Evolutionary conservation across 2,888 invertebrate species (phyloP), one percentile per base, ranked within the genome.

Genomic region (Rotaria macrura): DNA sequence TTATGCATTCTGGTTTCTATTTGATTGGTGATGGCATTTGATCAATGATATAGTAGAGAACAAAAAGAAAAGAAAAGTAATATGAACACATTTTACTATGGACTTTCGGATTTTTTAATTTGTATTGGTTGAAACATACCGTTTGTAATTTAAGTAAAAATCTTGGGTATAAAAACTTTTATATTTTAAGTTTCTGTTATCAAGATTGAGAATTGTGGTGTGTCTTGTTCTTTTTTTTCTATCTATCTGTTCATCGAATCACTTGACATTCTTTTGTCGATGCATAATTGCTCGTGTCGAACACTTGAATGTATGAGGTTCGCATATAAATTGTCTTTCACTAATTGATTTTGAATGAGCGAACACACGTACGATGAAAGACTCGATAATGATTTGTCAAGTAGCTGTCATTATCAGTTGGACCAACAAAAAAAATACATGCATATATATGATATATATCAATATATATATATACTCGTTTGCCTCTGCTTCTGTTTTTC

Each of bases 271-370:
- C 65, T 65, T 65, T 65, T 65, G 65, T 65, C 34, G 14, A 65
- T 65, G 34, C 65, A 65, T 65, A 65, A 65, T 65, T 65, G 65
- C 65, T 65, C 65, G 65, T 65, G 65, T 65, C 65, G 65, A 65
- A 65, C 65, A 65, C 65, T 65, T 65, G 34, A 65, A 65, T 65
- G 65, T 65, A 65, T 38, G 65, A 65, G 34, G 65, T 65, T 65
- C 34, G 65, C 34, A 34, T 65, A 65, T 65, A 65, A 65, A 65
- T 65, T 65, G 65, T 65, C 65, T 65, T 65, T 65, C 38, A 65
- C 65, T 65, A 65, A 65, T 65, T 65, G 65, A 65, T 65, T 65
- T 65, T 65, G 65, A 65, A 65, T 65, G 65, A 65, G 65, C 65
- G 65, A 65, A 65, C 65, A 65, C 34, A 65, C 65, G 65, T 65